phyloP scores from a whole-genome alignment of 2,888 invertebrate species.

The Timema cristinae region DNA sequence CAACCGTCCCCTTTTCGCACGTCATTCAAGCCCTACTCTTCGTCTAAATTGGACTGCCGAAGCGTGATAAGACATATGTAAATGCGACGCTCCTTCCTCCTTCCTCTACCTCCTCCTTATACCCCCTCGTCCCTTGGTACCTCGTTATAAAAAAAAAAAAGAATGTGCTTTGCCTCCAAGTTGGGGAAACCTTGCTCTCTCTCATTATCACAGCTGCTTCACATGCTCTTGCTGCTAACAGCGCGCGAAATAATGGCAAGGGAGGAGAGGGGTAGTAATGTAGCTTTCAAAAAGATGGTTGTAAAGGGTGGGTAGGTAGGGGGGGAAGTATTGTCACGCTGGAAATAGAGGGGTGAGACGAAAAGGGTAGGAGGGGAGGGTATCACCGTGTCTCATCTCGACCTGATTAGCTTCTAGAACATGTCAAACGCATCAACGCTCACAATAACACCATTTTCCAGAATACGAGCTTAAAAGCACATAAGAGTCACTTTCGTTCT shows the following conservation, averaged over 20 bases:
- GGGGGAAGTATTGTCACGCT: too few relatives aligned
- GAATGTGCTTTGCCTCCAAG: not conserved
- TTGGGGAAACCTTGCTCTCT: not conserved
- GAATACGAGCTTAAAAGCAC: too few relatives aligned
- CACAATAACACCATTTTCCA: conserved; percentile 1
- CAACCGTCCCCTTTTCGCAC: not conserved
- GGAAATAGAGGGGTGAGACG: too few relatives aligned
- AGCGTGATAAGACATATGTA: conserved; percentile 23
- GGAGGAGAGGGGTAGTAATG: conserved; percentile 1
- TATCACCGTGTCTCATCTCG: conserved; percentile 13
- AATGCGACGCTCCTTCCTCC: conserved; percentile 17
- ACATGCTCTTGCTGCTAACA: not conserved
- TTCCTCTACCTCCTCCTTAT: not conserved
- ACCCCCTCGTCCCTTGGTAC: not conserved
- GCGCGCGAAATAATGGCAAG: not conserved
- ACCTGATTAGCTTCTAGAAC: conserved; percentile 23
- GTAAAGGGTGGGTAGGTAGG: too few relatives aligned
- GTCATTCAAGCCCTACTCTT: not conserved
- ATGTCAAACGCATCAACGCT: conserved; percentile 26
- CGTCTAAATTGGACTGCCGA: conserved; percentile 14
- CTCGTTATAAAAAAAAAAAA: not conserved
- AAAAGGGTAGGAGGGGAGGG: conserved; percentile 6
- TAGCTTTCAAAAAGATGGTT: too few relatives aligned
- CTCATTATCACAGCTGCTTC: conserved; percentile 22
- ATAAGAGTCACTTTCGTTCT: too few relatives aligned